Percentiles rank a stretch among this genome's conserved stretches.
Evolutionary conservation across 2,888 invertebrate genomes (phyloP).

Genomic region (Netelia fuscicornis): DNA sequence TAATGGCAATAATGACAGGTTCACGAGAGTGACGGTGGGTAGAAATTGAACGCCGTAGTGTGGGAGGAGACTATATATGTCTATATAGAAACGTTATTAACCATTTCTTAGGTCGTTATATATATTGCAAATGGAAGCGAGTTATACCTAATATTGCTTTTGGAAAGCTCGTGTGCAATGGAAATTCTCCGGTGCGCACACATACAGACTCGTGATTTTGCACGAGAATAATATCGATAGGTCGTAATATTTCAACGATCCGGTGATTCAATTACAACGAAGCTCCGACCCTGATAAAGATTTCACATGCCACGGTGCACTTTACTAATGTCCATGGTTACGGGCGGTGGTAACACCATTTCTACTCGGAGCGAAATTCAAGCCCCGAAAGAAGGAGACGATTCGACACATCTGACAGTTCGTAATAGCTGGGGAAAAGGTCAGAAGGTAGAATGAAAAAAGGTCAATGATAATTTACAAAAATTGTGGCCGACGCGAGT

Average conservation of each 20-base stretch:
- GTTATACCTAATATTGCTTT: not conserved
- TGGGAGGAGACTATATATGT: not conserved
- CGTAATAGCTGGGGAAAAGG: no score
- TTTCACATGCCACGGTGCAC: conserved; percentile 18
- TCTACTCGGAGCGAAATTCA: no score
- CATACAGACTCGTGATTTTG: not conserved
- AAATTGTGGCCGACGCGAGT: not conserved
- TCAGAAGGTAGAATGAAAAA: not conserved
- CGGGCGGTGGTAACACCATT: not conserved
- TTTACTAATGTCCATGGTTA: not conserved
- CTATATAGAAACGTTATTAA: not conserved
- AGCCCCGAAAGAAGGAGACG: no score
- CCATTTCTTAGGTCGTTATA: not conserved
- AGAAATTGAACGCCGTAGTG: conserved; percentile 29
- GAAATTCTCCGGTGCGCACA: not conserved
- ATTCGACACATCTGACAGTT: no score
- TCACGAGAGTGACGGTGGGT: conserved; percentile 28
- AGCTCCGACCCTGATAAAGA: conserved; percentile 46
- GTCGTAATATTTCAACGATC: conserved; percentile 73
- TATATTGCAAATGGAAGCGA: conserved; percentile 4
- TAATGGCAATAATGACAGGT: conserved; percentile 45
- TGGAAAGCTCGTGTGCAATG: no score
- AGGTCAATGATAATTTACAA: conserved; percentile 8
- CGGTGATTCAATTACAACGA: conserved; percentile 72
- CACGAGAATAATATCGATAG: conserved; percentile 41